Evolutionary conservation across 2,888 invertebrate species (phyloP).

Genomic region (Sepioteuthis lessoniana): DNA sequence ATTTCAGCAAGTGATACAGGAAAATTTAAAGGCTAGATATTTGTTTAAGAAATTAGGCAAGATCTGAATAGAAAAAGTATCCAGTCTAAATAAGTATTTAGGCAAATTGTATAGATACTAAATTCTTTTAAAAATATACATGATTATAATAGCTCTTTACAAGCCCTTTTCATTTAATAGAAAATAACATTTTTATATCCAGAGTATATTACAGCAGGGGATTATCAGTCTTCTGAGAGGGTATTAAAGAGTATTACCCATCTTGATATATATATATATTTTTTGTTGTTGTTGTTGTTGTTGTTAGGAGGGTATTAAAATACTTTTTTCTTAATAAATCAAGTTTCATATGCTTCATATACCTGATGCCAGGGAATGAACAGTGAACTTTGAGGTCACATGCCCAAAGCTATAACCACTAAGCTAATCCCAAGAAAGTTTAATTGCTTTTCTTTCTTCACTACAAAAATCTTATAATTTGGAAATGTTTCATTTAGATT

Average conservation of each 20-base stretch:
- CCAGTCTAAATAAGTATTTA: not conserved
- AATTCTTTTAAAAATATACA: not conserved
- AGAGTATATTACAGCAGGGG: not conserved
- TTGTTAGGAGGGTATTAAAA: not conserved
- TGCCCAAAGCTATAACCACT: not conserved
- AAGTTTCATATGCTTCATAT: not conserved
- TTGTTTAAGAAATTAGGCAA: too few relatives aligned
- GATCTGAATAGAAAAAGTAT: too few relatives aligned
- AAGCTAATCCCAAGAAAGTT: not conserved
- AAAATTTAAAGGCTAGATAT: too few relatives aligned
- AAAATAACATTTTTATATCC: not conserved
- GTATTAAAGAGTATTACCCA: not conserved
- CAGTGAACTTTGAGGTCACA: not conserved
- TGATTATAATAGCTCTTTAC: not conserved
- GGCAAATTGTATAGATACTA: not conserved
- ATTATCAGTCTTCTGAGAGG: not conserved
- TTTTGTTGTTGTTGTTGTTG: too few relatives aligned
- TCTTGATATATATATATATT: too few relatives aligned
- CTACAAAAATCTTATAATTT: not conserved
- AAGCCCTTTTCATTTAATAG: not conserved
- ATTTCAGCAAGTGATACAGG: too few relatives aligned
- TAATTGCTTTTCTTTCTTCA: not conserved
- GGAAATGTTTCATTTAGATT: not conserved
- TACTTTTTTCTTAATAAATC: not conserved
- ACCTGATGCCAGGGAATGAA: not conserved